These are phyloP conservation scores for Eulemur macaco DNA, from an alignment of 2,113 vertebrate genomes.

Conservation along the genomic window DNA sequence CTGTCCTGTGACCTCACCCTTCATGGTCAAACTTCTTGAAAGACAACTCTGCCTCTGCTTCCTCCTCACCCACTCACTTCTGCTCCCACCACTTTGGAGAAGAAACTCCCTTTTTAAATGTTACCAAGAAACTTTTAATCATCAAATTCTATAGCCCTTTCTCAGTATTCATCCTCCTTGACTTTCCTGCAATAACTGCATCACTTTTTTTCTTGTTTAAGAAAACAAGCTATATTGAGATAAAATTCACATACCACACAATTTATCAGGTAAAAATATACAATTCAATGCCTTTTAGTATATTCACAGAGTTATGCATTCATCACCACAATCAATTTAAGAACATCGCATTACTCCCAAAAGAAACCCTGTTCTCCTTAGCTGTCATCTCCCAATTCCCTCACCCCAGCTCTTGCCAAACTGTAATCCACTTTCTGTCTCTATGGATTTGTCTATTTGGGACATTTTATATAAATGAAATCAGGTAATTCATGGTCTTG, in stretches of 20 bases:
- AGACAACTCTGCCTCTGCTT: not conserved
- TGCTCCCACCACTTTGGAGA: not conserved
- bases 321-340: not conserved
- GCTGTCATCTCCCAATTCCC: not conserved
- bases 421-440: not conserved
- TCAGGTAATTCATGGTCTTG: not conserved
- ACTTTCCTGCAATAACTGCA: not conserved
- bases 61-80: constrained; percentile 41
- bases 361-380: not conserved
- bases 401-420: not conserved
- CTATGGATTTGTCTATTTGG: not conserved
- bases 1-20: not conserved
- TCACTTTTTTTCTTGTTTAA: not conserved
- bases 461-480: not conserved
- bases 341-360: not conserved
- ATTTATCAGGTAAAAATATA: not conserved
- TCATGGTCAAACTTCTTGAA: not conserved
- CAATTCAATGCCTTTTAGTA: not conserved
- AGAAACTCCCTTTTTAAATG: constrained; percentile 61
- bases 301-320: not conserved
- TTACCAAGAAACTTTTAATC: not conserved
- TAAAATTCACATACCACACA: not conserved
- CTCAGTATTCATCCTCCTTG: not conserved
- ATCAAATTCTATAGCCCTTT: not conserved
- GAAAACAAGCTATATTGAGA: not conserved